Evolutionary conservation across 2,888 invertebrate species (phyloP), one percentile per base, ranked within the genome.

Genomic region (Sarcophaga carnaria): DNA sequence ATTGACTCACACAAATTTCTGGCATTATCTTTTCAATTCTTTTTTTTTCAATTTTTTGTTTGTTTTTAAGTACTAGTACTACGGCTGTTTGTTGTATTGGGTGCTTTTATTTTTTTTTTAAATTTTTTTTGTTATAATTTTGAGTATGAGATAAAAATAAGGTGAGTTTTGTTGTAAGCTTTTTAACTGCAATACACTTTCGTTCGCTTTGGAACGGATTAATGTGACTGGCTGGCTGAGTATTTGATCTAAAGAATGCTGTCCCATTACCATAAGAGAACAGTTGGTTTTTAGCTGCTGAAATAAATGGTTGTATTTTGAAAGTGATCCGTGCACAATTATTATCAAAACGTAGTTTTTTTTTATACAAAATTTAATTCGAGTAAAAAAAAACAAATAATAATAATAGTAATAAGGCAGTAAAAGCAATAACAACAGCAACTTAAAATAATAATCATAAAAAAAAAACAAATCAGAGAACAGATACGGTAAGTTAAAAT

Each of bases 241-340:
- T 27, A 67, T 10, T 60, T 77, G 87, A 88, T 88, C 85, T 83
- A 81, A 79, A 82, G 81, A 78, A 63, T 27, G 60, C 69, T 81
- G 76, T 67, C 79, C 64, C 54, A 67, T 75, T 70, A 49, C 14
- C 63, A 77, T 60, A 66, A 79, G 81, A 81, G 83, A 88, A 84
- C 88, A 89, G 88, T 89, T 87, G 86, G 69, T 62, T 76, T 85
- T 74, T 72, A 88, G 81, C 83, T 75, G 70, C 87, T 87, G 77
- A 60, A 66, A 74, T 66, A 87, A 87, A 82, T 75, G 75, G 87
- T 87, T 79, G 81, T 27, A 60, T 70, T 60, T 25, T 64, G 2
- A 27, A 77, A 49, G 14, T 22, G 54, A 11, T 74, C 49, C 20
- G 59, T 11, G 14, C 54, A 54, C 54, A 54, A 22, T 72, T 74